Conservation (phyloP, 2,888 invertebrate species). For the Zonitis immaculata region DNA sequence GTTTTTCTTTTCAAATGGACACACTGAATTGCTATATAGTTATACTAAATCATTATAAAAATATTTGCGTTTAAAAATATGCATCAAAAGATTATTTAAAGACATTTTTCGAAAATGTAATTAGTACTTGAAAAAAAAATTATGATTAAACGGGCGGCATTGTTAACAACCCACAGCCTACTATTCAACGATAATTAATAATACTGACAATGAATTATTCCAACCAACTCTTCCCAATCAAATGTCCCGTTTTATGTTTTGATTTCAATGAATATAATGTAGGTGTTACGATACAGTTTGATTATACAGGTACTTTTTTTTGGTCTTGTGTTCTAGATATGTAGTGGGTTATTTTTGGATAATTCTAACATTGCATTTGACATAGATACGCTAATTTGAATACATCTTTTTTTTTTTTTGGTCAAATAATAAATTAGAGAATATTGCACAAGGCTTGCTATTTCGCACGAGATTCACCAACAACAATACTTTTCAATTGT, state of each 20-base stretch:
- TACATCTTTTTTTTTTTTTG: neutral
- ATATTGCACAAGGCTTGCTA: slow-evolving; percentile 40
- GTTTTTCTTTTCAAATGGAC: neutral
- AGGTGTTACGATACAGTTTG: too few relatives aligned
- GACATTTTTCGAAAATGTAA: neutral
- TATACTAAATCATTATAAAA: slow-evolving; percentile 21
- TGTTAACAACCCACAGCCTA: slow-evolving; percentile 17
- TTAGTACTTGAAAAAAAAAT: too few relatives aligned
- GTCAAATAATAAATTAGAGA: slow-evolving; percentile 26
- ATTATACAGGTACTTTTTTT: slow-evolving; percentile 5
- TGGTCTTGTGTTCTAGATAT: slow-evolving; percentile 3
- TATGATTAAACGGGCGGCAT: slow-evolving; percentile 10
- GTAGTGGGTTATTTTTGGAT: slow-evolving; percentile 1
- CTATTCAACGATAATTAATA: slow-evolving; percentile 1
- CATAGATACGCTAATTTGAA: neutral
- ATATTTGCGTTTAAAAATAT: slow-evolving; percentile 28
- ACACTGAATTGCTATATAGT: neutral
- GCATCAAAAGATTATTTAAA: slow-evolving; percentile 9
- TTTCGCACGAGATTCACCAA: slow-evolving; percentile 52
- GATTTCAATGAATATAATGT: too few relatives aligned
- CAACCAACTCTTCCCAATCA: too few relatives aligned
- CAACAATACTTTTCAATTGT: slow-evolving; percentile 54
- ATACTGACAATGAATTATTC: too few relatives aligned
- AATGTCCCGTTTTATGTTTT: too few relatives aligned
- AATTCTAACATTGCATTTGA: slow-evolving; percentile 1